Evolutionary conservation across 2,888 invertebrate genomes (phyloP).

Genomic region (Ornithoptera priamus): DNA sequence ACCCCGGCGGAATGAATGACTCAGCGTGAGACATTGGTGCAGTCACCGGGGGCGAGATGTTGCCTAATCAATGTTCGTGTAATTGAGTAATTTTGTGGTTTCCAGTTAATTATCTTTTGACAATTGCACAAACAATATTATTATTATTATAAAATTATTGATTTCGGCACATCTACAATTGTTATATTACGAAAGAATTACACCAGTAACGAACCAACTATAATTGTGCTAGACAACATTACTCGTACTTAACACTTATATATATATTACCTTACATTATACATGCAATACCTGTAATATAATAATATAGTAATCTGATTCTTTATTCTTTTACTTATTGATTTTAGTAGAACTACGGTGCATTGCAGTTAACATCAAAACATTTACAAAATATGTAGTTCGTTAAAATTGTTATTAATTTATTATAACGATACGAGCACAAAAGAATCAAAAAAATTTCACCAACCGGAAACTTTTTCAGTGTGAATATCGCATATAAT

Average conservation of each 20-base stretch:
- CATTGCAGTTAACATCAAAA: background rate
- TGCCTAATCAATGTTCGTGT: conserved; percentile 27
- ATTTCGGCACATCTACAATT: background rate
- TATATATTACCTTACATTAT: no score
- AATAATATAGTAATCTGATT: no score
- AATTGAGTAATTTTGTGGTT: conserved; percentile 34
- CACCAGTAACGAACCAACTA: background rate
- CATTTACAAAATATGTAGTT: background rate
- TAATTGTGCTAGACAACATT: background rate
- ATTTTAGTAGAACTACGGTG: no score
- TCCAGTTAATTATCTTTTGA: conserved; percentile 33
- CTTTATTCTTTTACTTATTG: no score
- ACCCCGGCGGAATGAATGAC: conserved; percentile 58
- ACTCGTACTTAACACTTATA: no score
- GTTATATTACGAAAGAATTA: background rate
- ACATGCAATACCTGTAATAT: no score
- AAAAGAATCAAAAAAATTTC: background rate
- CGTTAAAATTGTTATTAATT: background rate
- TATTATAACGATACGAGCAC: background rate
- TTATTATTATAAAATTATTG: conserved; percentile 7
- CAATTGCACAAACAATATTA: conserved; percentile 10
- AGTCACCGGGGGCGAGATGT: conserved; percentile 47
- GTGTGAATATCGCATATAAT: conserved; percentile 7
- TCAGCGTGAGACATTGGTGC: conserved; percentile 62
- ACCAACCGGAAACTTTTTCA: conserved; percentile 8